phyloP scores from a whole-genome alignment of 2,113 vertebrate species.

The Dissostichus mawsoni region DNA sequence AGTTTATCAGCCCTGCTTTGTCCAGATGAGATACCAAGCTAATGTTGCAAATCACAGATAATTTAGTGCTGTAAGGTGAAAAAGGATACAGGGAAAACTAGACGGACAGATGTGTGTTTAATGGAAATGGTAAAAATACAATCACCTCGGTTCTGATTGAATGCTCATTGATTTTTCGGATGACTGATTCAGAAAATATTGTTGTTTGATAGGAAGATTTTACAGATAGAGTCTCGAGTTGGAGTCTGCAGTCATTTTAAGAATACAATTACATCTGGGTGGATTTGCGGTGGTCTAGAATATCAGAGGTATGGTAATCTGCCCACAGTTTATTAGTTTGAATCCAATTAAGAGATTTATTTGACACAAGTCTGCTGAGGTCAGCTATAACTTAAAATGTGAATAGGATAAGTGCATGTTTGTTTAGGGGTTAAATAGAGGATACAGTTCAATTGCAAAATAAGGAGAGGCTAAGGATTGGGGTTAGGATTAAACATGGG shows the following conservation, averaged over 20 bases:
- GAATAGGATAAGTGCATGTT: conserved; percentile 18
- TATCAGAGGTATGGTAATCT: conserved; percentile 40
- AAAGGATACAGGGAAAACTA: conserved; percentile 42
- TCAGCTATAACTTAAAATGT: background rate
- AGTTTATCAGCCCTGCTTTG: conserved; percentile 60
- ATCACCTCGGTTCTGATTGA: conserved; percentile 50
- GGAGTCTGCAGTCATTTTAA: background rate
- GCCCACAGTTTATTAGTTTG: background rate
- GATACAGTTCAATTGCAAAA: conserved; percentile 27
- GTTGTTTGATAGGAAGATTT: conserved; percentile 33
- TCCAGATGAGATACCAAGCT: conserved; percentile 52
- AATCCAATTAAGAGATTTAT: conserved; percentile 46
- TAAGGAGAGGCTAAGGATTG: background rate
- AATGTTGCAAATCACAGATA: conserved; percentile 67
- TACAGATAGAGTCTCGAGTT: background rate
- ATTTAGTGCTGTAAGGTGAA: conserved; percentile 38
- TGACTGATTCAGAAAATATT: conserved; percentile 43
- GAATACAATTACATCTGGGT: conserved; percentile 24
- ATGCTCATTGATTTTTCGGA: conserved; percentile 36
- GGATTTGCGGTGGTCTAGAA: conserved; percentile 27
- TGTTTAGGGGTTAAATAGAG: conserved; percentile 39
- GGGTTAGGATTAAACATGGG: conserved; percentile 32
- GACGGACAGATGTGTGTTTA: conserved; percentile 48
- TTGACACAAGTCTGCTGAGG: conserved; percentile 21
- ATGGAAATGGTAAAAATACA: conserved; percentile 55